Conservation (phyloP, 2,888 invertebrate species). For the Ophion ellenae region DNA sequence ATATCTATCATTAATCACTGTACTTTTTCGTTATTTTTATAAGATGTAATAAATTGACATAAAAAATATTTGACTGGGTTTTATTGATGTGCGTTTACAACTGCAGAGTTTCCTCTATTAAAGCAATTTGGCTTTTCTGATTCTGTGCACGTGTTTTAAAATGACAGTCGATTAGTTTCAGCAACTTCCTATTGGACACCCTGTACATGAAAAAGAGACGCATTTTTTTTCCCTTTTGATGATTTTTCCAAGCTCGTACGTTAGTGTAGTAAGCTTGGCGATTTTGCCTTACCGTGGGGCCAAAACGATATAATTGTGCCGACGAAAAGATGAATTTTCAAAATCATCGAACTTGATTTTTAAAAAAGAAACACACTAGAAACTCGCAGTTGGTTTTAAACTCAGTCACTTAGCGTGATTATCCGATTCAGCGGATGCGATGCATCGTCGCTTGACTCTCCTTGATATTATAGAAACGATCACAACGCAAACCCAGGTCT, state of each 20-base stretch:
- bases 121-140: too few relatives aligned
- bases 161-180: too few relatives aligned
- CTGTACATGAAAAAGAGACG: neutral
- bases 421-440: constrained; percentile 6
- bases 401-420: neutral
- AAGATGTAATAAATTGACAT: too few relatives aligned
- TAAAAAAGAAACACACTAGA: neutral
- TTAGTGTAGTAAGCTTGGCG: neutral
- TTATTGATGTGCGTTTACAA: too few relatives aligned
- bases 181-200: too few relatives aligned
- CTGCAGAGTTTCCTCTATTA: too few relatives aligned
- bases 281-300: constrained; percentile 15
- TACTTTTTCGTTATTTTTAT: too few relatives aligned
- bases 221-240: neutral
- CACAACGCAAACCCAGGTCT: neutral
- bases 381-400: neutral
- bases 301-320: constrained; percentile 23
- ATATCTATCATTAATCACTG: too few relatives aligned
- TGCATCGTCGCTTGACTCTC: constrained; percentile 26
- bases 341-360: constrained; percentile 38
- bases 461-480: constrained; percentile 19
- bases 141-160: too few relatives aligned
- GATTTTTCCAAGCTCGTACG: neutral
- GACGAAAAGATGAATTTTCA: constrained; percentile 9
- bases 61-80: too few relatives aligned